Base-by-base conservation (phyloP, 2,797 vertebrate species). In the Esox lucius region DNA sequence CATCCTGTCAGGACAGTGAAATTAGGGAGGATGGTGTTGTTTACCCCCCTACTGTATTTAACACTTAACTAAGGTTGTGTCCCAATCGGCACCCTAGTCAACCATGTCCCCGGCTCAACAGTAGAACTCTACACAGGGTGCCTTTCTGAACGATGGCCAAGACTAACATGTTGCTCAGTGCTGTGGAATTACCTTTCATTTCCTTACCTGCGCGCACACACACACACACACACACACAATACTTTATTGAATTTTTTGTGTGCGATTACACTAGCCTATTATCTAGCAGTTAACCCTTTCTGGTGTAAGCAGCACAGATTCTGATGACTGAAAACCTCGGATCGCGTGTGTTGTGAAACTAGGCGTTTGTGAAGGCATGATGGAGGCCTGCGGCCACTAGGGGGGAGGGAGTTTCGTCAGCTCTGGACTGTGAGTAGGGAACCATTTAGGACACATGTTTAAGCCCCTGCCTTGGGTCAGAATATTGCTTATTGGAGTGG, bases 401-500 rank as follows among this genome's bases (percentile, higher is more conserved):
- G n/a, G n/a, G n/a, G n/a, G n/a, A n/a, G n/a, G n/a, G n/a, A n/a
- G n/a, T n/a, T n/a, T n/a, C 9, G 39, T 42, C 39, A 42, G 39
- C 39, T 42, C n/a, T n/a, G n/a, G n/a, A n/a, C n/a, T n/a, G n/a
- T n/a, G n/a, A n/a, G n/a, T 49, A 16, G 48, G n/a, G n/a, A 2
- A 2, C 19, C n/a, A 56, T n/a, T 19, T 1, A n/a, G 53, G 7
- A 6, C 51, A 5, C 17, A n/a, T 17, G 4, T 53, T 53, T 53
- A 5, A 80, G 31, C 48, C 62, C 72, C 76, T 80, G 3, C 51
- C 19, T 53, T 51, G 7, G 51, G 19, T 51, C 26, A 70, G 66
- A 75, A 71, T 61, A 70, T 68, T 76, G 75, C 76, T 83, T 78
- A 80, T 80, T 24, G 22, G 26, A 69, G 33, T 8, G 26, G 8